Conservation (phyloP, 2,113 vertebrate species). For the Thymallus thymallus region DNA sequence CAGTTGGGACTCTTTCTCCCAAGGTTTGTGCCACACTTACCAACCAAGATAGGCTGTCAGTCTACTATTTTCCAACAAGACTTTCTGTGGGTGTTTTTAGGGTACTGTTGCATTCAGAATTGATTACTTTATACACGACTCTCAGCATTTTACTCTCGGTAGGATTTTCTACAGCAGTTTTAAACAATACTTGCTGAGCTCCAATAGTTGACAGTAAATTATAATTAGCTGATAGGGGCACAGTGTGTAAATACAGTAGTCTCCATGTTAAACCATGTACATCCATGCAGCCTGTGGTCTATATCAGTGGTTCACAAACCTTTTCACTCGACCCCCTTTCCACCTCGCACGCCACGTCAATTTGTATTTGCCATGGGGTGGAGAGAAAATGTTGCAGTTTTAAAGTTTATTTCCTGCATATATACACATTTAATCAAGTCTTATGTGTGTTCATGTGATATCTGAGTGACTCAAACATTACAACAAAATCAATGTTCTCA, state of each 20-base stretch:
- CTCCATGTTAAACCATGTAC: neutral
- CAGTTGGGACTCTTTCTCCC: neutral
- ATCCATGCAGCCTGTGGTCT: neutral
- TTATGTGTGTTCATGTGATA: too few species aligned
- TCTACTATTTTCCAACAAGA: neutral
- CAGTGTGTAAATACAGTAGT: neutral
- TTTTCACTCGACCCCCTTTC: too few species aligned
- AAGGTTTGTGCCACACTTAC: neutral
- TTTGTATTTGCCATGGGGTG: too few species aligned
- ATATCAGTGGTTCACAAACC: too few species aligned
- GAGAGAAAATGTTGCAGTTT: too few species aligned
- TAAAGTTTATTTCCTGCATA: too few species aligned
- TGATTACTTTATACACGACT: neutral
- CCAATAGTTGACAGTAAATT: neutral
- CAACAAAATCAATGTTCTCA: too few species aligned
- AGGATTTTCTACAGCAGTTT: neutral
- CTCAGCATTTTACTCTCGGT: neutral
- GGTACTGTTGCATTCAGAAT: constrained; percentile 1
- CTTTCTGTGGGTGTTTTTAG: constrained; percentile 10
- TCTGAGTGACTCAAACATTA: too few species aligned
- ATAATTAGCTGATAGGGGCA: neutral
- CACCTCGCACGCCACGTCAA: too few species aligned
- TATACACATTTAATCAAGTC: too few species aligned
- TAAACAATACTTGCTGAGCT: neutral
- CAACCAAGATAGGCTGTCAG: neutral